Evolutionary conservation across 2,888 invertebrate species (phyloP).

Genomic region (Parapristionchus giblindavisi): DNA sequence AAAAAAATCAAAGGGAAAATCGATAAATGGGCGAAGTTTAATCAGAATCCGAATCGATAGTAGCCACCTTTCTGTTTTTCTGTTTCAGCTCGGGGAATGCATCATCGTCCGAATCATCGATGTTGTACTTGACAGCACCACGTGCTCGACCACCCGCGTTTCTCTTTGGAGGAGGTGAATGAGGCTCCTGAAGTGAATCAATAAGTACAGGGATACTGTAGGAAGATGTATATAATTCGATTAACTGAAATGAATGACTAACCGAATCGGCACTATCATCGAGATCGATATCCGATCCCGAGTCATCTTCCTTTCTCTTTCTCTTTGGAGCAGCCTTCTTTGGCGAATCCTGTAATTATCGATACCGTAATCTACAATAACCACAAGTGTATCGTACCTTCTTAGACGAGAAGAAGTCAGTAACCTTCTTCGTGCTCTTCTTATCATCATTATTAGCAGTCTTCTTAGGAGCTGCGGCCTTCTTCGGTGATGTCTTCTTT

Average conservation of each 20-base stretch:
- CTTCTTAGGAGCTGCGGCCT: conserved; percentile 30
- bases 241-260: conserved; percentile 32
- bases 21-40: background rate
- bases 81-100: conserved; percentile 13
- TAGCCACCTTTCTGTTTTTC: conserved; percentile 28
- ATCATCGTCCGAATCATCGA: conserved; percentile 37
- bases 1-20: background rate
- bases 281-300: conserved; percentile 42
- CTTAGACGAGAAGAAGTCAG: conserved; percentile 41
- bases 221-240: background rate
- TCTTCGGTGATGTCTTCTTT: conserved; percentile 40
- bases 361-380: no score
- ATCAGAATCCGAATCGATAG: conserved; percentile 32
- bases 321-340: conserved; percentile 40
- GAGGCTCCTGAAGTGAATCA: background rate
- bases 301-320: conserved; percentile 16
- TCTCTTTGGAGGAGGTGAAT: conserved; percentile 19
- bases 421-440: conserved; percentile 38
- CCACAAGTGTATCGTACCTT: background rate
- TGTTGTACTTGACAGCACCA: conserved; percentile 33
- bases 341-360: conserved; percentile 1
- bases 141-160: conserved; percentile 22
- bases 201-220: no score
- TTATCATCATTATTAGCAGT: conserved; percentile 6
- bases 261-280: conserved; percentile 45